Evolutionary conservation across 2,797 vertebrate genomes (phyloP), one percentile per base, ranked within the genome.

Genomic region (Mormyrus proboscirostris): DNA sequence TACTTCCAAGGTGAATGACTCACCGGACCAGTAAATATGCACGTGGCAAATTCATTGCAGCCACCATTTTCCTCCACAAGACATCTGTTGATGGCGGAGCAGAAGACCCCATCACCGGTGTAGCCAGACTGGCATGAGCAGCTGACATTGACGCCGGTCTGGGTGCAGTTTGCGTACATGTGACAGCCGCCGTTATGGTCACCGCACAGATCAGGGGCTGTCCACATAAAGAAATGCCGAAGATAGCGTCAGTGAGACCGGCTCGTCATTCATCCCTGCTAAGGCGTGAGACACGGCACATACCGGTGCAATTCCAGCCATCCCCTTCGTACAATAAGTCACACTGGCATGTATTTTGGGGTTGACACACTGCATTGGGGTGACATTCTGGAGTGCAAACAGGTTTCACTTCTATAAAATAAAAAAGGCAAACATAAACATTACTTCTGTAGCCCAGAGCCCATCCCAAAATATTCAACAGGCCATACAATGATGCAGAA

Each of bases 11-110:
- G n/a, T 84, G 47, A 8, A n/a, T 2, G 12, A 85, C 98, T 96
- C 94, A 99, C 99, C 0, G 98, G 97, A 25, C 99, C 98, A 0
- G 96, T 97, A 91, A 95, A 97, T 91, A 95, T 95, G 94, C 99
- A 99, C 65, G 88, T 91, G 0, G 99, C 98, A 0, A 99, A 98
- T 89, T 99, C 96, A 0, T 97, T 99, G 94, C 99, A 99, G 90
- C 97, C 97, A 0, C 98, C 99, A 0, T 97, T 99, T 2, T 38
- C 87, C 53, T 98, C 96, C 0, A 96, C 95, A 0, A 93, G 92
- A 79, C 99, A 99, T 29, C 94, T 95, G 95, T 99, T 96, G 25
- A 97, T 95, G 82, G 97, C 95, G 22, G 94, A 91, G 41, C 99
- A 99, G 92, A 92, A 89, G 69, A 91, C 93, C 57, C 99, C 99